Conservation (phyloP, 1,140 invertebrate genomes). For the Danaus melanippus region DNA sequence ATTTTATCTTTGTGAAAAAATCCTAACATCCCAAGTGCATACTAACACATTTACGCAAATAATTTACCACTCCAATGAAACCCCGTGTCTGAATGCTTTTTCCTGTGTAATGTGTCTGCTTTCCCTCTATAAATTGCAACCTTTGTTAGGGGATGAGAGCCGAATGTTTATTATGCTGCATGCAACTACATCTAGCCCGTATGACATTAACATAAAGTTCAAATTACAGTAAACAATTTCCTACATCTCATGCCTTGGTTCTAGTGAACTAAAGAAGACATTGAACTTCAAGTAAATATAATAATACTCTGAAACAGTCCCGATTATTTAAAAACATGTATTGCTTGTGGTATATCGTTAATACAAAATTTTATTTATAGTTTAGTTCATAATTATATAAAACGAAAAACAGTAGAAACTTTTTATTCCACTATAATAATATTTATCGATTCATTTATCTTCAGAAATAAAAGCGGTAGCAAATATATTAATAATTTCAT, state of each 20-base stretch:
- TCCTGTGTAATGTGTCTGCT: conserved; percentile 39
- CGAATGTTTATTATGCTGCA: conserved; percentile 32
- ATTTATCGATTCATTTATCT: too few relatives aligned
- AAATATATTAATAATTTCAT: too few relatives aligned
- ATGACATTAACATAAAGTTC: not conserved
- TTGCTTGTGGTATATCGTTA: too few relatives aligned
- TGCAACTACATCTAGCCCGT: not conserved
- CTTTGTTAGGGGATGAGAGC: conserved; percentile 36
- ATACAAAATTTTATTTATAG: too few relatives aligned
- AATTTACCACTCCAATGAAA: conserved; percentile 25
- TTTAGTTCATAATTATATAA: not conserved
- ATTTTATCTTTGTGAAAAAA: not conserved
- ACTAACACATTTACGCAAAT: conserved; percentile 17
- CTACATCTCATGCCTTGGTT: too few relatives aligned
- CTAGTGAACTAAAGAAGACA: too few relatives aligned
- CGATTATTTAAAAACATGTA: too few relatives aligned
- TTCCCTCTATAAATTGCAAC: conserved; percentile 39
- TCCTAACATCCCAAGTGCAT: conserved; percentile 1
- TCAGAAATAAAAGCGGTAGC: too few relatives aligned
- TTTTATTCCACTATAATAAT: not conserved
- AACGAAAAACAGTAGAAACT: conserved; percentile 2
- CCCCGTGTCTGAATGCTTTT: conserved; percentile 22
- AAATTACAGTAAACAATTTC: not conserved
- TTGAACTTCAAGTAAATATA: too few relatives aligned
- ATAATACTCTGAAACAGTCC: not conserved